Evolutionary conservation across 2,888 invertebrate genomes (phyloP).

Genomic region (Lymantria monacha): DNA sequence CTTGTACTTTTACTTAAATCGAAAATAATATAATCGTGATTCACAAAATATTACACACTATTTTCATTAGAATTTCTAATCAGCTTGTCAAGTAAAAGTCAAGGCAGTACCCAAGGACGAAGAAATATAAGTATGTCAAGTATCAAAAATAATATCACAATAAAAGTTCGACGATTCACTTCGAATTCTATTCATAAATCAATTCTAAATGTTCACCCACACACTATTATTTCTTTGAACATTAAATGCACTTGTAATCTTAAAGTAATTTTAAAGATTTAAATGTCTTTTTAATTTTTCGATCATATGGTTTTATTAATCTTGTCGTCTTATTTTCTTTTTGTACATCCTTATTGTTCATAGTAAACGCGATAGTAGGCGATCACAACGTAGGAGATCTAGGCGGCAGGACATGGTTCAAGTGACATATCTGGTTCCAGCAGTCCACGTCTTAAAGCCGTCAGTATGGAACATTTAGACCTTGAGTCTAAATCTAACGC

Average conservation of each 20-base stretch:
- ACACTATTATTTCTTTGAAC: neutral
- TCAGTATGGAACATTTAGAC: constrained; percentile 85
- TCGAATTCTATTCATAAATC: neutral
- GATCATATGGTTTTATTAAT: neutral
- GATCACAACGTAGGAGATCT: neutral
- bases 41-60: constrained; percentile 3
- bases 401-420: constrained; percentile 37
- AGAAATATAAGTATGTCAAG: constrained; percentile 5
- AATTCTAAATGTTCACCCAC: neutral
- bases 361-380: neutral
- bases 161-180: constrained; percentile 15
- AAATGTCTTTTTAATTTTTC: too few species aligned
- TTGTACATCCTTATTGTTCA: neutral
- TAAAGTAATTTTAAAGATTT: too few species aligned
- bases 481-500: constrained; percentile 91
- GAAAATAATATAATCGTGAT: neutral
- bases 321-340: neutral
- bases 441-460: constrained; percentile 78
- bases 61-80: constrained; percentile 4
- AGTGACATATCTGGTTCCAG: constrained; percentile 56
- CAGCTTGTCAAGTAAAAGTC: constrained; percentile 49
- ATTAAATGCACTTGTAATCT: too few species aligned
- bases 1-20: constrained; percentile 48
- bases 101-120: constrained; percentile 31
- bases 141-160: constrained; percentile 40